Percentiles rank a stretch among this genome's conserved stretches.
Evolutionary conservation across 2,113 vertebrate species (phyloP).

Genomic region (Neodon shergylaensis): DNA sequence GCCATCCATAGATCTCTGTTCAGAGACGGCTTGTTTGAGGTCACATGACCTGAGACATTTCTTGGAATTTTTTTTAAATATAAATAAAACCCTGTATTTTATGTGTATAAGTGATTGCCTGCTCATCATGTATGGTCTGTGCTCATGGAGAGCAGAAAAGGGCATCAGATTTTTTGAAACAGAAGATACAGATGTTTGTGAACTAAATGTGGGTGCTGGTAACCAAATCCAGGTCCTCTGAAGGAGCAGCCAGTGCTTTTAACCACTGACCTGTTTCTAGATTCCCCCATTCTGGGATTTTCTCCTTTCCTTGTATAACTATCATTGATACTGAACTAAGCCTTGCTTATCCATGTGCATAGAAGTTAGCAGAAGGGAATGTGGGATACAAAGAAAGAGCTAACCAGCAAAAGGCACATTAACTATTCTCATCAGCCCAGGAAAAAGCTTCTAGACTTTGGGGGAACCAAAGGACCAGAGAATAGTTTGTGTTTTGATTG

Average conservation of each 20-base stretch:
- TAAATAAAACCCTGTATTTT: not conserved
- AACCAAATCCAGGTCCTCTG: not conserved
- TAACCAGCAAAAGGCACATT: too few relatives aligned
- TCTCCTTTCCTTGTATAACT: too few relatives aligned
- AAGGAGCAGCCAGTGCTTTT: not conserved
- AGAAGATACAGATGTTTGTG: not conserved
- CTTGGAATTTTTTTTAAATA: not conserved
- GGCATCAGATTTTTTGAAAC: not conserved
- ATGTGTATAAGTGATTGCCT: not conserved
- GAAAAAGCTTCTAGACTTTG: not conserved
- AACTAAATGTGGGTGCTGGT: not conserved
- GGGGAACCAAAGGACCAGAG: not conserved
- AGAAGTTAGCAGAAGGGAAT: not conserved
- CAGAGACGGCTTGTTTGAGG: not conserved
- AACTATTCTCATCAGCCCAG: not conserved
- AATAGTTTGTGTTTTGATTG: not conserved
- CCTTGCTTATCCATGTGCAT: accelerated
- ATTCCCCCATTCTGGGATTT: too few relatives aligned
- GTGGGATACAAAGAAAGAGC: not conserved
- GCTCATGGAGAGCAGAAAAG: not conserved
- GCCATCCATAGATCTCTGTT: not conserved
- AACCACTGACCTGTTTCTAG: not conserved
- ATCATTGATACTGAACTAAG: not conserved
- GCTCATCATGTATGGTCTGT: not conserved
- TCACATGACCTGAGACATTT: not conserved